Evolutionary conservation across 2,888 invertebrate species (phyloP).

Genomic region (Calephelis perditalis): DNA sequence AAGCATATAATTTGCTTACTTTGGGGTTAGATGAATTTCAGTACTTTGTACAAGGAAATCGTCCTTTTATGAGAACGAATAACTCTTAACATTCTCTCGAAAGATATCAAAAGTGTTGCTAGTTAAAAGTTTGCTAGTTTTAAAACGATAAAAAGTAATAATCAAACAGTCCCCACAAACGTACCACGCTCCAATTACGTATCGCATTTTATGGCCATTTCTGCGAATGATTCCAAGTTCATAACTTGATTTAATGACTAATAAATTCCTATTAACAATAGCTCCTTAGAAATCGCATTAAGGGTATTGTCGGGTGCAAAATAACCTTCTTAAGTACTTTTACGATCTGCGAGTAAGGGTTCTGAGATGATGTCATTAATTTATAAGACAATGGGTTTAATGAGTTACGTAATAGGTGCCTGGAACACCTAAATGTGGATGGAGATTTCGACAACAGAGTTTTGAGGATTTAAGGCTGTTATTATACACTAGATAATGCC

Average conservation of each 20-base stretch:
- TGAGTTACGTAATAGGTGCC: slow-evolving; percentile 8
- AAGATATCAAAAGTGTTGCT: too few relatives aligned
- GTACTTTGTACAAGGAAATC: too few relatives aligned
- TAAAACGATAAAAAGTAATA: not conserved
- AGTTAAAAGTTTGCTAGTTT: too few relatives aligned
- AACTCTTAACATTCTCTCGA: too few relatives aligned
- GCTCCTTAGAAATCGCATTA: slow-evolving; percentile 32
- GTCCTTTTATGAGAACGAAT: too few relatives aligned
- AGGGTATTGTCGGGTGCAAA: slow-evolving; percentile 21
- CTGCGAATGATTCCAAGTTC: slow-evolving; percentile 39
- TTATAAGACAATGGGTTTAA: slow-evolving; percentile 11
- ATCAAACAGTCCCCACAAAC: slow-evolving; percentile 16
- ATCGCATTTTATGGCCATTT: slow-evolving; percentile 35
- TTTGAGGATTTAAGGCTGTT: too few relatives aligned
- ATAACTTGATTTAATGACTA: slow-evolving; percentile 46
- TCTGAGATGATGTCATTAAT: slow-evolving; percentile 12
- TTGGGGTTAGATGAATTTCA: too few relatives aligned
- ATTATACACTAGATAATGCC: too few relatives aligned
- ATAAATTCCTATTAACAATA: slow-evolving; percentile 42
- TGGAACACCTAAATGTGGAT: slow-evolving; percentile 6
- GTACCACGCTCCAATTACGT: slow-evolving; percentile 42
- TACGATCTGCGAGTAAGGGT: slow-evolving; percentile 17
- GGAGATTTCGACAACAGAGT: not conserved
- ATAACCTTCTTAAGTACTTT: slow-evolving; percentile 17
- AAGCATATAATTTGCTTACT: too few relatives aligned